Percentiles rank a stretch among this genome's conserved stretches.
These are phyloP conservation scores for Agonopterix heracliana DNA, from an alignment of 2,888 invertebrate genomes.

Conservation along the genomic window DNA sequence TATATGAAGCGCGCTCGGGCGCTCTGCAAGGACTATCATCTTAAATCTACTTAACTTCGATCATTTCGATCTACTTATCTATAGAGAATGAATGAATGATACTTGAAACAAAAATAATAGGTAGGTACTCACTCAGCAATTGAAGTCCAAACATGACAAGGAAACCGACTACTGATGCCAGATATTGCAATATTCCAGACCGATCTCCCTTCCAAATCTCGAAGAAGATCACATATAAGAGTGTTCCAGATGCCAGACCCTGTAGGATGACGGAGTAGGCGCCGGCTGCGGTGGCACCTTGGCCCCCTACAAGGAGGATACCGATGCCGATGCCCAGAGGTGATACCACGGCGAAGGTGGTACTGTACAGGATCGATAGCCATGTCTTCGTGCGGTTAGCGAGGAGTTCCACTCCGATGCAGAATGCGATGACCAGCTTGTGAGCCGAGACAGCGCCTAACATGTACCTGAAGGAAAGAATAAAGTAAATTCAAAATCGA, in stretches of 20 bases:
- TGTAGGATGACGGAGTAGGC: slow-evolving; percentile 82
- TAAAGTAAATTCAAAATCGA: not conserved
- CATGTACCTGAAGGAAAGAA: slow-evolving; percentile 78
- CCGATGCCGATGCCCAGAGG: slow-evolving; percentile 88
- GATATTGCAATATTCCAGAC: slow-evolving; percentile 79
- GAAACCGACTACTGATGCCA: slow-evolving; percentile 82
- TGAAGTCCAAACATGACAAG: slow-evolving; percentile 83
- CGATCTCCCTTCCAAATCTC: slow-evolving; percentile 84
- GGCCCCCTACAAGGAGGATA: slow-evolving; percentile 78
- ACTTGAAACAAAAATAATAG: no score
- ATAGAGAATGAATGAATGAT: not conserved
- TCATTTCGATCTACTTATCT: no score
- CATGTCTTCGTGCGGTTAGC: slow-evolving; percentile 80
- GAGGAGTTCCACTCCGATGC: slow-evolving; percentile 89
- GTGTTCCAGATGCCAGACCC: slow-evolving; percentile 93
- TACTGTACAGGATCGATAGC: slow-evolving; percentile 80
- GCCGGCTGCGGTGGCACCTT: slow-evolving; percentile 74
- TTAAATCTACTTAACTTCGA: no score
- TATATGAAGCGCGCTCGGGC: no score
- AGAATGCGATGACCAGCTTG: slow-evolving; percentile 91
- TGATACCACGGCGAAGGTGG: slow-evolving; percentile 86
- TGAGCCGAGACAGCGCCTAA: slow-evolving; percentile 90
- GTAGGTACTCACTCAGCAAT: slow-evolving; percentile 69
- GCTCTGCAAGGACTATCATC: no score
- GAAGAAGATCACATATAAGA: slow-evolving; percentile 97